phyloP scores from a whole-genome alignment of 2,888 invertebrate genomes.

The Serripes groenlandicus region DNA sequence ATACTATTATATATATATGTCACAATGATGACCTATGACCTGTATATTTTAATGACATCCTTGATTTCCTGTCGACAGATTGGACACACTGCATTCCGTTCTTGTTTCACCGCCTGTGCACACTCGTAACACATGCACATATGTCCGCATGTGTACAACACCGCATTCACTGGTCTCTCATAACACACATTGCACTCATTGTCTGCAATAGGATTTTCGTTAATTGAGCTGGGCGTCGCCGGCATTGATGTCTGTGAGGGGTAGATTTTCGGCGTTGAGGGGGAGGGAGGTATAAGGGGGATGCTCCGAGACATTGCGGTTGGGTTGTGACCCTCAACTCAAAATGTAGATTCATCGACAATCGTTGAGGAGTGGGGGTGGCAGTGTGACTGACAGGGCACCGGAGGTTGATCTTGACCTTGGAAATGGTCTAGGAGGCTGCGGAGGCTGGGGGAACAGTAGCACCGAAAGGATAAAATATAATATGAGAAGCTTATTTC shows the following conservation, averaged over 20 bases:
- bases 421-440: conserved; percentile 71
- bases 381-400: conserved; percentile 67
- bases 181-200: conserved; percentile 97
- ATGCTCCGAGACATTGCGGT: conserved; percentile 75
- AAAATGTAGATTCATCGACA: conserved; percentile 59
- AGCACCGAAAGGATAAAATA: conserved; percentile 54
- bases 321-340: conserved; percentile 22
- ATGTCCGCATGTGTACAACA: conserved; percentile 98
- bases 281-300: conserved; percentile 66
- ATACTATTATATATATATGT: no score
- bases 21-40: no score
- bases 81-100: conserved; percentile 94
- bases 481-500: background rate
- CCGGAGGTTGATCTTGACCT: conserved; percentile 71
- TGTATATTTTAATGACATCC: conserved; percentile 98
- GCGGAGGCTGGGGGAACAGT: conserved; percentile 63
- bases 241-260: conserved; percentile 70
- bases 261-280: conserved; percentile 58
- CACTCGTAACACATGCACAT: conserved; percentile 99
- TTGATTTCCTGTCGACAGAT: conserved; percentile 96
- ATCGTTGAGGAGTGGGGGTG: conserved; percentile 66
- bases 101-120: conserved; percentile 89
- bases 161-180: conserved; percentile 96
- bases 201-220: conserved; percentile 70
- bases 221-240: conserved; percentile 71